Evolutionary conservation across 1,140 invertebrate genomes (phyloP), one percentile per base, ranked within the genome.

Genomic region (Bathynomus jamesi): DNA sequence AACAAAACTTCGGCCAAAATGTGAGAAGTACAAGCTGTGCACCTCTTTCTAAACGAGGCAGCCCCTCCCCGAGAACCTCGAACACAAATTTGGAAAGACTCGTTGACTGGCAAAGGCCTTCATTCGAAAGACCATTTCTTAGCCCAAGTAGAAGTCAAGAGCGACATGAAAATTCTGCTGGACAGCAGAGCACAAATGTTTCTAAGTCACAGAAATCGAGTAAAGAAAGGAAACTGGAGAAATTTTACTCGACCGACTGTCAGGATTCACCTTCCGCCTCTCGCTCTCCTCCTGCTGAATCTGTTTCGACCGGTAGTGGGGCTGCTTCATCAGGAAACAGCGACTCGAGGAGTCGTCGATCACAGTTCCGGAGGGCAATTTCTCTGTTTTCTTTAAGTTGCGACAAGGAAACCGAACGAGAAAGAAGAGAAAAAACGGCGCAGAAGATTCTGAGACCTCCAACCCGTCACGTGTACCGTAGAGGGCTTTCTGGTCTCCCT

Each of bases 321-420:
- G 30, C n/a, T n/a, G 60, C 32, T 7, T 61, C 67, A 24, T 69
- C 67, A 11, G 29, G 40, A 28, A 69, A 28, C 11, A 61, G 67
- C 21, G 67, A 69, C 27, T 21, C 53, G 17, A n/a, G 67, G 7
- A 69, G 67, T 30, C 60, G 67, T 21, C 40, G 67, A 10, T 69
- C 67, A 1, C 67, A 69, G 46, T 69, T 69, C 27, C 4, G 67
- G 10, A 69, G 67, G 31, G 67, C 67, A 13, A 69, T 69, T 3
- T 69, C 67, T 4, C 28, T 69, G 4, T 69, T 69, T 69, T 69
- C 67, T n/a, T 25, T 69, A 25, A 69, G 67, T 61, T 69, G 67
- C 21, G 67, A 69, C 21, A 69, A 69, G 25, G 67, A 69, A 28
- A 69, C 67, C 10, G 67, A 69, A 28, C 60, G 67, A 11, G 67